Percentiles rank a stretch among this genome's conserved stretches.
Evolutionary conservation across 1,140 invertebrate genomes (phyloP).

Genomic region (Galleria mellonella): DNA sequence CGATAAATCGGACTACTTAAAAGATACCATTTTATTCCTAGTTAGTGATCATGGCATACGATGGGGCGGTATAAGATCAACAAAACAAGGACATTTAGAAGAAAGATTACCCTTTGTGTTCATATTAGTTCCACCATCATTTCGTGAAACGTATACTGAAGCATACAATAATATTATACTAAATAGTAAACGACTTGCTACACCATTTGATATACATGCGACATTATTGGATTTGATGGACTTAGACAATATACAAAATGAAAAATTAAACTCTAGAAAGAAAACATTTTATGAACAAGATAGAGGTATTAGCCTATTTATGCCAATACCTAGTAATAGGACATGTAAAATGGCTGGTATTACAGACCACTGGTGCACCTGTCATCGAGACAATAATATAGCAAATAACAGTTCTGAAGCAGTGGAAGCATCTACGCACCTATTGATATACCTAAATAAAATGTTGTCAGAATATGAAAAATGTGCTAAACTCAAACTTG

Average conservation of each 20-base stretch:
- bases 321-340: constrained; percentile 78
- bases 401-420: constrained; percentile 56
- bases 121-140: constrained; percentile 83
- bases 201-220: constrained; percentile 87
- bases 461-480: background rate
- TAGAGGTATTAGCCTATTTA: constrained; percentile 84
- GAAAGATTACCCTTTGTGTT: constrained; percentile 91
- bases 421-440: constrained; percentile 62
- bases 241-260: constrained; percentile 29
- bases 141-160: constrained; percentile 77
- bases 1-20: constrained; percentile 73
- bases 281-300: constrained; percentile 17
- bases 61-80: constrained; percentile 80
- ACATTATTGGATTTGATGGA: constrained; percentile 66
- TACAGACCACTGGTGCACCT: constrained; percentile 87
- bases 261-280: constrained; percentile 26
- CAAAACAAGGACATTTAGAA: constrained; percentile 89
- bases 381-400: constrained; percentile 74
- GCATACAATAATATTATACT: constrained; percentile 78
- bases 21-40: constrained; percentile 83
- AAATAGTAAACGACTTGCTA: constrained; percentile 86
- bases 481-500: constrained; percentile 1
- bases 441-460: constrained; percentile 72
- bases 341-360: constrained; percentile 85
- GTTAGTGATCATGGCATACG: constrained; percentile 94